Percentiles rank a stretch among this genome's conserved stretches.
phyloP scores from a whole-genome alignment of 2,888 invertebrate genomes.

The Bedellia somnulentella region DNA sequence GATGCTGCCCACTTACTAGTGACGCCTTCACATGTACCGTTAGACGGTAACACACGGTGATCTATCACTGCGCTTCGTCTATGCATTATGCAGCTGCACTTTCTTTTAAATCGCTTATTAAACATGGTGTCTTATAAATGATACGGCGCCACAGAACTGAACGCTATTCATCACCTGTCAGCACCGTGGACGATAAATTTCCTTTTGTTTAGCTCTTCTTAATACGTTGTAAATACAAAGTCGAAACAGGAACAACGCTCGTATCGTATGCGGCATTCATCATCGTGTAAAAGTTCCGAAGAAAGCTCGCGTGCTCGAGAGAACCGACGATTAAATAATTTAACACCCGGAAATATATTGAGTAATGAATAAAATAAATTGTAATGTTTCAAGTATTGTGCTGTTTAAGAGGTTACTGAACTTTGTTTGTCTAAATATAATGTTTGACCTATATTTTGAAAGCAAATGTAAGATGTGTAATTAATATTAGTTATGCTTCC shows the following conservation, averaged over 20 bases:
- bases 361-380: no score
- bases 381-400: no score
- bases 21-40: no score
- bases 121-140: constrained; percentile 25
- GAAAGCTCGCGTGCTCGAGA: neutral
- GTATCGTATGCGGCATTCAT: neutral
- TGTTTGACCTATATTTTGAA: no score
- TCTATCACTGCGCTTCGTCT: constrained; percentile 2
- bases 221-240: constrained; percentile 3
- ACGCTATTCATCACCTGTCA: constrained; percentile 29
- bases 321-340: neutral
- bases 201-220: constrained; percentile 23
- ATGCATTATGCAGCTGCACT: constrained; percentile 27
- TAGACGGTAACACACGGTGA: constrained; percentile 1
- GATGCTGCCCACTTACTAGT: no score
- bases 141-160: constrained; percentile 23
- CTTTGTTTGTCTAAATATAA: no score
- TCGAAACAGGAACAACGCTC: neutral
- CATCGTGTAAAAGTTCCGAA: neutral
- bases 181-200: constrained; percentile 37
- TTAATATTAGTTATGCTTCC: no score
- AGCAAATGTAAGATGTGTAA: no score
- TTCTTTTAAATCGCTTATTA: constrained; percentile 28
- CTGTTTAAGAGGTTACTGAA: no score
- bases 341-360: no score